Base-by-base conservation (phyloP, 2,113 vertebrate species). In the Poeciliopsis turrubarensis region DNA sequence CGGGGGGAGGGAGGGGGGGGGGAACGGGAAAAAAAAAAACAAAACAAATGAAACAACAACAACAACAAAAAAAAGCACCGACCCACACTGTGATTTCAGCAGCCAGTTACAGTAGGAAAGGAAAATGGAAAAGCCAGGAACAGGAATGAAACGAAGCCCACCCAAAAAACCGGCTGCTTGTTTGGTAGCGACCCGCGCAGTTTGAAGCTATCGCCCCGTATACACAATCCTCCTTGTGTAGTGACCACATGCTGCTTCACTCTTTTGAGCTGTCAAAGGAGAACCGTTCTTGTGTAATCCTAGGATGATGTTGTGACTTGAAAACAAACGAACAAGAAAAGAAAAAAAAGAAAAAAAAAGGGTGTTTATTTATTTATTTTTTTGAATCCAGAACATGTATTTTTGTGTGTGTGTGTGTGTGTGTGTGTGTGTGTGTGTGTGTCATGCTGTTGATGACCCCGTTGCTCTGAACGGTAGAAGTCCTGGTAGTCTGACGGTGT, bases 401-500 rank as follows among this genome's bases (percentile, higher is more conserved):
- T 89, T 91, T 89, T 89, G 86, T 95, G 91, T 92, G 91, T 92
- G 91, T 29, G 29, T 29, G 29, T 29, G 91, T 92, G 91, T 92
- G 91, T 92, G 91, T 92, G 91, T 89, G 86, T 95, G 91, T 92
- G 91, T 92, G 91, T 29, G 29, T 29, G 29, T 29, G 91, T 92
- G 91, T 92, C 84, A 94, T 92, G 94, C 65, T 95, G 94, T 96
- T 80, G 87, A 92, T 80, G 86, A 92, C 92, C 87, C 92, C 91
- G 87, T 93, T 95, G 93, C 92, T 91, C 86, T 94, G 92, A 91
- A 74, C 77, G 86, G 89, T 93, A 80, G 94, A 83, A 95, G 87
- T 91, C 88, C 90, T 89, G 94, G 90, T 95, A 92, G 92, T 93
- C 87, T 62, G 90, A 95, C 70, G 57, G 85, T 95, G 94, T 96